These are phyloP conservation scores for Shinisaurus crocodilurus DNA, from an alignment of 2,113 vertebrate genomes.

Conservation along the genomic window DNA sequence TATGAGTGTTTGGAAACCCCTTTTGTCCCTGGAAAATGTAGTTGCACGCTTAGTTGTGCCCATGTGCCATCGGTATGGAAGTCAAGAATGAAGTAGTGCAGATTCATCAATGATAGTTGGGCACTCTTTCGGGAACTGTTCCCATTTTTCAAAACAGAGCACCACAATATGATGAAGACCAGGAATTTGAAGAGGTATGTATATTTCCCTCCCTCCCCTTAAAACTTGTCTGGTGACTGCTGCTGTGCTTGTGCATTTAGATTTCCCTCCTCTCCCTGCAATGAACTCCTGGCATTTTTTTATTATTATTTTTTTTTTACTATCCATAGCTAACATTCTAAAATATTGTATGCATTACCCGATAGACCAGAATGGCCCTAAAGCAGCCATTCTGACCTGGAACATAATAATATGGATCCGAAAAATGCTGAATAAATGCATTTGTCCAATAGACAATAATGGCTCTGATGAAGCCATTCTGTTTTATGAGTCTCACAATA, in stretches of 20 bases:
- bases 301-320: constrained; percentile 30
- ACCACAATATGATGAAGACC: constrained; percentile 20
- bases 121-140: background rate
- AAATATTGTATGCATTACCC: constrained; percentile 57
- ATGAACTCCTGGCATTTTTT: constrained; percentile 64
- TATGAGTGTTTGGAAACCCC: too few relatives aligned
- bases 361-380: constrained; percentile 70
- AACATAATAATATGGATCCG: constrained; percentile 53
- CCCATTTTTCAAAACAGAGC: constrained; percentile 37
- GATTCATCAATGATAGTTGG: background rate
- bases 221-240: constrained; percentile 38
- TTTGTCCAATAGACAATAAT: constrained; percentile 69
- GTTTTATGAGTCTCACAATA: constrained; percentile 68
- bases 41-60: background rate
- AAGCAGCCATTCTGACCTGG: constrained; percentile 66
- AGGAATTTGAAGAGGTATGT: constrained; percentile 41
- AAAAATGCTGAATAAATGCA: constrained; percentile 56
- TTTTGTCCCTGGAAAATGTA: too few relatives aligned
- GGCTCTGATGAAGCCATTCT: constrained; percentile 60
- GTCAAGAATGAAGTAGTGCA: background rate
- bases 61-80: background rate
- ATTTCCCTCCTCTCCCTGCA: constrained; percentile 60
- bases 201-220: constrained; percentile 52
- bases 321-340: constrained; percentile 65
- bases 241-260: constrained; percentile 29